phyloP scores from a whole-genome alignment of 2,888 invertebrate species.

The Homarus gammarus region DNA sequence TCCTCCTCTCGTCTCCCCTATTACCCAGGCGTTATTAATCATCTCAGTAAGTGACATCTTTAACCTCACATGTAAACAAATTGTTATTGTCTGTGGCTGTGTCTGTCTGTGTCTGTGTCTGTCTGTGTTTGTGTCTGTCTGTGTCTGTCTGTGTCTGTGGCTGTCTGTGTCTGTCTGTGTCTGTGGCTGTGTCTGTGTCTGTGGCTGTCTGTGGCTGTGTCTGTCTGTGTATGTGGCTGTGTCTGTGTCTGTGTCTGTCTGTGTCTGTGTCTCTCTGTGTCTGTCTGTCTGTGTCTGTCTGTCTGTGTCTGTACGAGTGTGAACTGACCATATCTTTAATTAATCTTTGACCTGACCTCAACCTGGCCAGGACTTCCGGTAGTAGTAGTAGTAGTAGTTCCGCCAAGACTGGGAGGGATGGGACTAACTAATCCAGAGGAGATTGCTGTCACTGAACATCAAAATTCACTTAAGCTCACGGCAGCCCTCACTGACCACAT shows the following conservation, averaged over 20 bases:
- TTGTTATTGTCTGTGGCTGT: too few relatives aligned
- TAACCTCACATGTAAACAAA: too few relatives aligned
- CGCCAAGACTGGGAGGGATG: too few relatives aligned
- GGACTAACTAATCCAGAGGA: too few relatives aligned
- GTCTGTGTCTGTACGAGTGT: conserved; percentile 15
- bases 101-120: not conserved
- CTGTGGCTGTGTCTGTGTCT: not conserved
- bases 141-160: not conserved
- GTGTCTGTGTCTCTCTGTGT: not conserved
- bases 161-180: not conserved
- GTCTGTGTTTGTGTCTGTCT: not conserved
- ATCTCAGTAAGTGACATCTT: too few relatives aligned
- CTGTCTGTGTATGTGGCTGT: not conserved
- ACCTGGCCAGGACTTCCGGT: too few relatives aligned
- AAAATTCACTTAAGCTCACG: too few relatives aligned
- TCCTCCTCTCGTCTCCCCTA: not conserved
- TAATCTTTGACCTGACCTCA: too few relatives aligned
- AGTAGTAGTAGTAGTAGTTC: too few relatives aligned
- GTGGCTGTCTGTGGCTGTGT: not conserved
- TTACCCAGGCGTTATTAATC: not conserved
- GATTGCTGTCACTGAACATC: too few relatives aligned
- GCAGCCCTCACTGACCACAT: too few relatives aligned
- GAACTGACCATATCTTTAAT: too few relatives aligned
- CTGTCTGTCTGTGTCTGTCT: not conserved
- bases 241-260: conserved; percentile 3